A percentile compares a stretch with the other conserved stretches of the same genome.
phyloP scores from a whole-genome alignment of 2,888 invertebrate genomes.

The Himalopsyche kuldschensis region DNA sequence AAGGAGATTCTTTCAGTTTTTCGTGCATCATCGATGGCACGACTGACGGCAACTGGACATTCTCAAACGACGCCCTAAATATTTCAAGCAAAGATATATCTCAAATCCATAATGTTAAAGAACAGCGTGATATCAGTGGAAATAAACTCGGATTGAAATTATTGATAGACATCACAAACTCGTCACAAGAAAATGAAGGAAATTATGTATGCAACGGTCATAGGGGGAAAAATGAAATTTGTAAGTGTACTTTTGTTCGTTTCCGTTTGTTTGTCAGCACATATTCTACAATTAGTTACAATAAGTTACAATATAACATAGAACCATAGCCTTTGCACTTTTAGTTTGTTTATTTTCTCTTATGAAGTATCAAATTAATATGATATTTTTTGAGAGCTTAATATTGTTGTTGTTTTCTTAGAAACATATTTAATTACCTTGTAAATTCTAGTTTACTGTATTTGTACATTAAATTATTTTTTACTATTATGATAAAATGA shows the following conservation, averaged over 20 bases:
- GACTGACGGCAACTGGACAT: conserved; percentile 10
- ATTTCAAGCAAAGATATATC: neutral
- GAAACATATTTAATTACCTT: too few species aligned
- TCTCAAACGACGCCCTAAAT: neutral
- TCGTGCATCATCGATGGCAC: conserved; percentile 27
- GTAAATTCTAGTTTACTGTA: too few species aligned
- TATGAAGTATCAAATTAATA: too few species aligned
- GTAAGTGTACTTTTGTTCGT: neutral
- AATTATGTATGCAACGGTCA: conserved; percentile 21
- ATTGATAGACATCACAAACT: conserved; percentile 22
- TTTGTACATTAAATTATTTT: too few species aligned
- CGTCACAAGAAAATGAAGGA: conserved; percentile 25
- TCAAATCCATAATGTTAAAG: neutral
- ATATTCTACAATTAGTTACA: too few species aligned
- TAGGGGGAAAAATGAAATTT: conserved; percentile 18
- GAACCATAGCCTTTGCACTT: too few species aligned
- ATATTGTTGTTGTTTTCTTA: too few species aligned
- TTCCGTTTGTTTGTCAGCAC: too few species aligned
- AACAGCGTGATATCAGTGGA: conserved; percentile 11
- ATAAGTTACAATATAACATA: too few species aligned
- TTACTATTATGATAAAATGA: too few species aligned
- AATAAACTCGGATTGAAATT: conserved; percentile 9
- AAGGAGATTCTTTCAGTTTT: conserved; percentile 17
- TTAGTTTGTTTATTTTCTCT: too few species aligned
- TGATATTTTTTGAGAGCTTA: too few species aligned